These are phyloP conservation scores for Xylophagus ater DNA, from an alignment of 2,888 invertebrate species.

Conservation along the genomic window DNA sequence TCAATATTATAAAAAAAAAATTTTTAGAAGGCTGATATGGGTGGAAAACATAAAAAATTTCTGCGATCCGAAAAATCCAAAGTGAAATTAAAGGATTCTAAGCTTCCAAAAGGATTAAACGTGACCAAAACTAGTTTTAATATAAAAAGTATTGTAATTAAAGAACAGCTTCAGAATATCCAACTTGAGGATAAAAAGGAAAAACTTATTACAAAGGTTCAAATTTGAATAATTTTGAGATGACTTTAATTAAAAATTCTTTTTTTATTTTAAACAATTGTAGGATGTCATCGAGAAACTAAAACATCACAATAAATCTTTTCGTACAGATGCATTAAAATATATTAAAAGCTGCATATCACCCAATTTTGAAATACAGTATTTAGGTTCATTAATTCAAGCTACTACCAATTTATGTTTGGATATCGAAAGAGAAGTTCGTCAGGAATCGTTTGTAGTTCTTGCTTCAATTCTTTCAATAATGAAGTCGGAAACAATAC, in stretches of 20 bases:
- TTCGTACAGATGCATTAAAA: slow-evolving; percentile 12
- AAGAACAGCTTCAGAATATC: slow-evolving; percentile 58
- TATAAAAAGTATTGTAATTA: slow-evolving; percentile 73
- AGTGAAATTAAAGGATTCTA: slow-evolving; percentile 72
- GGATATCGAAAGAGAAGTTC: slow-evolving; percentile 54
- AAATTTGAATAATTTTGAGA: slow-evolving; percentile 30
- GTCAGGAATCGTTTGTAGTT: slow-evolving; percentile 41
- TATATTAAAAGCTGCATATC: slow-evolving; percentile 13
- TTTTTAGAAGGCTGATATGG: slow-evolving; percentile 27
- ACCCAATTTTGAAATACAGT: slow-evolving; percentile 27
- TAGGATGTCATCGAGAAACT: slow-evolving; percentile 31
- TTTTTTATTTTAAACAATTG: background rate
- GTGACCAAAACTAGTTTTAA: slow-evolving; percentile 83
- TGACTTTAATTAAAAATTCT: background rate
- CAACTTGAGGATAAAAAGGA: too few relatives aligned
- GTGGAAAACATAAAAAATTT: slow-evolving; percentile 54
- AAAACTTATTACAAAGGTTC: too few relatives aligned
- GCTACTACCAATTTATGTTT: slow-evolving; percentile 56
- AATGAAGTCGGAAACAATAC: slow-evolving; percentile 21
- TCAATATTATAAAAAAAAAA: too few relatives aligned
- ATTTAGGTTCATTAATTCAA: slow-evolving; percentile 57
- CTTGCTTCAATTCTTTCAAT: slow-evolving; percentile 33
- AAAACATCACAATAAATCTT: slow-evolving; percentile 29
- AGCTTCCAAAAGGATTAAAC: slow-evolving; percentile 78
- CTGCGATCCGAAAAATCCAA: slow-evolving; percentile 78